Percentiles rank a stretch among this genome's conserved stretches.
phyloP scores from a whole-genome alignment of 2,888 invertebrate species.

The Glyphotaelius pellucidus region DNA sequence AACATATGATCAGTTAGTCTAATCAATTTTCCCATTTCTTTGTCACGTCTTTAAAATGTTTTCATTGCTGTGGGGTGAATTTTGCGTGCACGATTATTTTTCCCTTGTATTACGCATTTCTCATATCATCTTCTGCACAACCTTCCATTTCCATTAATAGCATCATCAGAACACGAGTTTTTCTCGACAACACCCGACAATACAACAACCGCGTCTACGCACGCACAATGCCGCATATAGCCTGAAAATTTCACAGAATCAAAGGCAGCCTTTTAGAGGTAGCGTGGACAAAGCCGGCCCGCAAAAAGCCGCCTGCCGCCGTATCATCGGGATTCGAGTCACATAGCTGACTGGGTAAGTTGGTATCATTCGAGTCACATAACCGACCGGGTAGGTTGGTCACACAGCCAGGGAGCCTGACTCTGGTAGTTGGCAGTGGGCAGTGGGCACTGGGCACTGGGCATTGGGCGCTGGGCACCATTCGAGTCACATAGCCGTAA shows the following conservation, averaged over 20 bases:
- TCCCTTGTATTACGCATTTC: neutral
- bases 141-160: neutral
- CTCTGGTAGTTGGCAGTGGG: no score
- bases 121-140: neutral
- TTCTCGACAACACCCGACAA: neutral
- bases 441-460: neutral
- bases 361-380: slow-evolving; percentile 9
- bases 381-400: neutral
- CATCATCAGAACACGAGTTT: neutral
- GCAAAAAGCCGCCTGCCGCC: slow-evolving; percentile 3
- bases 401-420: neutral
- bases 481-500: slow-evolving; percentile 19
- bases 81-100: neutral
- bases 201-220: neutral
- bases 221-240: slow-evolving; percentile 2
- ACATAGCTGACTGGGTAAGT: neutral
- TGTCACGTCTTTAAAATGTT: no score
- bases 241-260: slow-evolving; percentile 3
- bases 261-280: neutral
- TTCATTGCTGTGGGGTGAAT: neutral
- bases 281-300: neutral
- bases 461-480: neutral
- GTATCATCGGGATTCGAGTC: neutral
- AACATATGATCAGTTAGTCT: no score
- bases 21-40: no score